These are phyloP conservation scores for Apis mellifera DNA, from an alignment of 1,140 invertebrate genomes.

Conservation along the genomic window Amel_HAv3.1 CM009941.2:10866001-10866500, in stretches of 20 bases:
- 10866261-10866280: not conserved
- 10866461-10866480: slow-evolving; percentile 20
- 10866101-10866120: too few species aligned
- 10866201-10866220: too few species aligned
- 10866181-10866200: too few species aligned
- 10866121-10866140: too few species aligned
- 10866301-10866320: slow-evolving; percentile 1
- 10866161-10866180: too few species aligned
- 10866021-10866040: too few species aligned
- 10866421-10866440: not conserved
- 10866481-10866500: not conserved
- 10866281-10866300: not conserved
- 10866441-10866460: not conserved
- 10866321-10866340: slow-evolving; percentile 22
- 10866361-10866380: not conserved
- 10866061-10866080: too few species aligned
- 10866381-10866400: not conserved
- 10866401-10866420: slow-evolving; percentile 1
- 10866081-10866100: too few species aligned
- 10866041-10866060: too few species aligned
- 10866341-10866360: slow-evolving; percentile 7
- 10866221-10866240: not conserved
- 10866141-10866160: too few species aligned
- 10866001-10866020: too few species aligned
- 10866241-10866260: too few species aligned